These are phyloP conservation scores for Callipepla californica DNA, from an alignment of 2,113 vertebrate species.

Conservation along the genomic window DNA sequence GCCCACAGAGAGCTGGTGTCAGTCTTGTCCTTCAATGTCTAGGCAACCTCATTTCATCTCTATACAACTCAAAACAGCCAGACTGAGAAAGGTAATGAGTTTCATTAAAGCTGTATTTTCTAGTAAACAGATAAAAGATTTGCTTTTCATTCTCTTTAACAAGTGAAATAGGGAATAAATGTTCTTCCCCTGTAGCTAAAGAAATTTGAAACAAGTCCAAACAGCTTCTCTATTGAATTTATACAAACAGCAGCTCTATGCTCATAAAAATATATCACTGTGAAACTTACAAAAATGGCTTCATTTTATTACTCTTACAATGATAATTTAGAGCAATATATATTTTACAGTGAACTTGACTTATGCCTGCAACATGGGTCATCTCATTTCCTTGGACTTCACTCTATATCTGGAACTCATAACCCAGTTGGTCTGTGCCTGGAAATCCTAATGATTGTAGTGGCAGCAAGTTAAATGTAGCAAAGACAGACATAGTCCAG, in stretches of 20 bases:
- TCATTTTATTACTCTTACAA: conserved; percentile 60
- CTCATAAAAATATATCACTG: conserved; percentile 71
- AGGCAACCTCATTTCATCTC: background rate
- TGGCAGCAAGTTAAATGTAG: background rate
- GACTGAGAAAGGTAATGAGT: background rate
- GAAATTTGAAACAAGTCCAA: conserved; percentile 69
- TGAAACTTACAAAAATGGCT: conserved; percentile 61
- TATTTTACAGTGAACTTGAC: conserved; percentile 44
- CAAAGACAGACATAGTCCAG: background rate
- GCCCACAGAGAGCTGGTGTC: background rate
- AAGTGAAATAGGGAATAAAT: conserved; percentile 64
- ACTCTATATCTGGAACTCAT: background rate
- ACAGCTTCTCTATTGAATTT: conserved; percentile 68
- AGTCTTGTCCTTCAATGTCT: background rate
- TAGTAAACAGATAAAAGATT: conserved; percentile 64
- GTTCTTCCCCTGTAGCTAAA: conserved; percentile 51
- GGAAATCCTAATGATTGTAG: conserved; percentile 26
- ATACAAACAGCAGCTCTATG: conserved; percentile 47
- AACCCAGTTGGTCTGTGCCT: background rate
- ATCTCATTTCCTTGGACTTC: conserved; percentile 20
- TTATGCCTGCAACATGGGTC: conserved; percentile 20
- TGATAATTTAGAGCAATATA: conserved; percentile 51
- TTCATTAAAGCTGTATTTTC: conserved; percentile 48
- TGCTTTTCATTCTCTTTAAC: conserved; percentile 64
- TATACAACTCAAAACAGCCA: background rate